A percentile compares a stretch with the other conserved stretches of the same genome.
Evolutionary conservation across 2,797 vertebrate genomes (phyloP).

Genomic region (Acanthopagrus latus): DNA sequence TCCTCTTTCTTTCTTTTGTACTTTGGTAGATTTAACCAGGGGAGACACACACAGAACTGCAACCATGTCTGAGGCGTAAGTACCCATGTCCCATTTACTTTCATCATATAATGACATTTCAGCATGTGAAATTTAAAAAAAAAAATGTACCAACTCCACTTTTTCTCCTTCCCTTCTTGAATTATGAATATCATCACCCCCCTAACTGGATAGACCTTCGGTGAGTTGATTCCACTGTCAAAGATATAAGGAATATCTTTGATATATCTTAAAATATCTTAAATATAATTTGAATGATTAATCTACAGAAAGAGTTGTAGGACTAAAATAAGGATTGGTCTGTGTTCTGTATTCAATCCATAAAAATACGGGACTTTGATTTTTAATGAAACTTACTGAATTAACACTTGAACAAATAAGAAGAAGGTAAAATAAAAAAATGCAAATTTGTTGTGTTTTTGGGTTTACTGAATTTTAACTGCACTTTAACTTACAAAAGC

Average conservation of each 20-base stretch:
- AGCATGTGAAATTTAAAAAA: not conserved
- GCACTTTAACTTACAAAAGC: not conserved
- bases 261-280: no score
- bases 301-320: not conserved
- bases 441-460: no score
- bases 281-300: not conserved
- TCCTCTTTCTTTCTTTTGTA: not conserved
- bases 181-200: conserved; percentile 19
- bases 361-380: not conserved
- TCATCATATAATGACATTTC: not conserved
- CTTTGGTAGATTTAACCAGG: conserved; percentile 23
- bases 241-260: not conserved
- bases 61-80: conserved; percentile 83
- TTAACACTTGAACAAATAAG: not conserved
- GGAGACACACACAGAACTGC: conserved; percentile 35
- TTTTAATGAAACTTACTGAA: not conserved
- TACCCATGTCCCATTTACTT: conserved; percentile 1
- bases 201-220: conserved; percentile 33
- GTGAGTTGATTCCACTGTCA: conserved; percentile 57
- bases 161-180: conserved; percentile 37
- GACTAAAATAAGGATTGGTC: not conserved
- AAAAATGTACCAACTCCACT: conserved; percentile 5
- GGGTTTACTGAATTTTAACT: not conserved
- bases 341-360: not conserved
- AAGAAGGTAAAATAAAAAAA: no score